These are phyloP conservation scores for Tetramorium simillimum DNA, from an alignment of 1,140 invertebrate species.

Conservation along the genomic window DNA sequence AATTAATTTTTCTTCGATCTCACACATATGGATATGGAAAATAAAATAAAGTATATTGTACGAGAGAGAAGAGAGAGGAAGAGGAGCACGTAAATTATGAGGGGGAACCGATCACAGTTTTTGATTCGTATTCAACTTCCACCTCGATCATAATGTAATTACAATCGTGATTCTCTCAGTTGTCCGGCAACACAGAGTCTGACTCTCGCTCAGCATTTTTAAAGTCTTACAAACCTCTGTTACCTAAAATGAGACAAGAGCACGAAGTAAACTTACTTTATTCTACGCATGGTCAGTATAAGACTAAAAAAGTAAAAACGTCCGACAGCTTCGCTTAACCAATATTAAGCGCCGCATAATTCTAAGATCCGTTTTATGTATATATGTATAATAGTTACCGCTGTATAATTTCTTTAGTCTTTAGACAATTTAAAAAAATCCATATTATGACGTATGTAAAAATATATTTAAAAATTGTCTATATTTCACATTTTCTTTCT, in stretches of 20 bases:
- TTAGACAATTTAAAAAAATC: conserved; percentile 50
- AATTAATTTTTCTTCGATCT: conserved; percentile 19
- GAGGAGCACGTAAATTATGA: not conserved
- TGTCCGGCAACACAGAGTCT: not conserved
- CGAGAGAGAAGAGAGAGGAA: not conserved
- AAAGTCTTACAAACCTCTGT: not conserved
- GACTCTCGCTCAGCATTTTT: conserved; percentile 28
- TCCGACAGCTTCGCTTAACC: conserved; percentile 38
- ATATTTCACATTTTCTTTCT: conserved; percentile 53
- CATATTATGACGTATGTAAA: conserved; percentile 63
- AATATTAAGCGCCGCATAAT: conserved; percentile 45
- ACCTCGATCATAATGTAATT: not conserved
- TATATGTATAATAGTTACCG: conserved; percentile 58
- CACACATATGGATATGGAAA: not conserved
- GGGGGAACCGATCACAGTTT: not conserved
- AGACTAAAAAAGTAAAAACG: conserved; percentile 33
- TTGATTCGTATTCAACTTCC: not conserved
- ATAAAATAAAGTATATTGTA: not conserved
- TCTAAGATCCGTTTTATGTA: conserved; percentile 47
- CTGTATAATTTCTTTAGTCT: conserved; percentile 44
- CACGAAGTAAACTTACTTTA: conserved; percentile 55
- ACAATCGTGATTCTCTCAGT: not conserved
- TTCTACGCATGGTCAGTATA: conserved; percentile 45
- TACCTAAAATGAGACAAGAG: conserved; percentile 38
- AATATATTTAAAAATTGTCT: conserved; percentile 68